A percentile compares a stretch with the other conserved stretches of the same genome.
Conservation (phyloP, 2,888 invertebrate species). For the Eustalomyia histrio region DNA sequence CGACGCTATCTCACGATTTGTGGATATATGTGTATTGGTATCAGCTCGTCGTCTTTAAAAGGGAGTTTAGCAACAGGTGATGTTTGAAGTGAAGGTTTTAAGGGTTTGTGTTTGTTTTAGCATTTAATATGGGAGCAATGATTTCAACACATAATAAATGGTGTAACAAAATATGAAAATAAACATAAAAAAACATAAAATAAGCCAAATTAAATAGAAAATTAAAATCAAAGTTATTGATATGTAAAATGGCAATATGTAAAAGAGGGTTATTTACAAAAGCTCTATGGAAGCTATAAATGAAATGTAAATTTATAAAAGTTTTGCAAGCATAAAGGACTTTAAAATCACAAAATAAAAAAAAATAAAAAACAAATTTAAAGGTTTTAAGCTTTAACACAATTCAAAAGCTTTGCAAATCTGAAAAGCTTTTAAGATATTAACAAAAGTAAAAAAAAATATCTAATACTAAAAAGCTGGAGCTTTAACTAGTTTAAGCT, state of each 20-base stretch:
- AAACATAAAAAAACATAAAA: constrained; percentile 61
- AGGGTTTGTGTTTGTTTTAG: no score
- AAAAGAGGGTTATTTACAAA: constrained; percentile 47
- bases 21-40: constrained; percentile 73
- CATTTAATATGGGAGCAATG: constrained; percentile 38
- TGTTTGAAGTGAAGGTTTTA: background rate
- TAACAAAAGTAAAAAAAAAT: no score
- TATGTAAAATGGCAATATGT: background rate
- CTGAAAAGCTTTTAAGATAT: no score
- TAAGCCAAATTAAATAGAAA: constrained; percentile 53
- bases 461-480: no score
- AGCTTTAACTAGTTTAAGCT: no score
- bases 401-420: no score
- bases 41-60: constrained; percentile 71
- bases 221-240: constrained; percentile 24
- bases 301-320: background rate
- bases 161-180: constrained; percentile 56
- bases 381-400: no score
- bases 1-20: constrained; percentile 74
- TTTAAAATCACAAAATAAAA: background rate
- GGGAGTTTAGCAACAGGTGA: background rate
- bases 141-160: constrained; percentile 60
- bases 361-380: background rate
- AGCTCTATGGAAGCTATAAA: constrained; percentile 11
- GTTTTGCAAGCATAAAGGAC: constrained; percentile 1